Percentiles rank a stretch among this genome's conserved stretches.
Evolutionary conservation across 1,140 invertebrate species (phyloP).

Genomic region (Platorchestia sp.): DNA sequence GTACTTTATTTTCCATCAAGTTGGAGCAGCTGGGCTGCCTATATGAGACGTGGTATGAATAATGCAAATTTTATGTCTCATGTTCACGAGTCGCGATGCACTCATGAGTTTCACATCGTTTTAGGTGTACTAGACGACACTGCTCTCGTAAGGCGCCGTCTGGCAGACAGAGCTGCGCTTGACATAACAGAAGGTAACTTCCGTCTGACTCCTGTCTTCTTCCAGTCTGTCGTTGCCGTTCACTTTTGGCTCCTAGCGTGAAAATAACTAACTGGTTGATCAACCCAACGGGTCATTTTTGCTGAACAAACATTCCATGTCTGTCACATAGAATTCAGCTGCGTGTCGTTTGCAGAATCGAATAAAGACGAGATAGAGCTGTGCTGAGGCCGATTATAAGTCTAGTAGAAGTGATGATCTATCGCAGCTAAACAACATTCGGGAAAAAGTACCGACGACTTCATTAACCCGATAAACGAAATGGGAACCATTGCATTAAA

Average conservation of each 20-base stretch:
- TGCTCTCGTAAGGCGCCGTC: conserved; percentile 73
- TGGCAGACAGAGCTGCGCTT: conserved; percentile 76
- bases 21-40: not conserved
- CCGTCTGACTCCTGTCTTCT: not conserved
- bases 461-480: not conserved
- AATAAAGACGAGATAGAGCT: not conserved
- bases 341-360: not conserved
- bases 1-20: too few species aligned
- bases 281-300: not conserved
- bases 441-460: not conserved
- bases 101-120: conserved; percentile 55
- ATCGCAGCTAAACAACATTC: not conserved
- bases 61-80: not conserved
- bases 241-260: not conserved
- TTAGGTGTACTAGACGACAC: conserved; percentile 69
- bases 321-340: too few species aligned
- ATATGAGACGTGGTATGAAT: not conserved
- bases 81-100: not conserved
- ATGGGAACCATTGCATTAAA: not conserved
- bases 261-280: not conserved
- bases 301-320: too few species aligned
- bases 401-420: not conserved
- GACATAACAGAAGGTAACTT: conserved; percentile 75
- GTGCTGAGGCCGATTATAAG: not conserved
- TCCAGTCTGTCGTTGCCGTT: not conserved